These are phyloP conservation scores for Pachyuromys duprasi DNA, from an alignment of 2,797 vertebrate genomes.

Conservation along the genomic window DNA sequence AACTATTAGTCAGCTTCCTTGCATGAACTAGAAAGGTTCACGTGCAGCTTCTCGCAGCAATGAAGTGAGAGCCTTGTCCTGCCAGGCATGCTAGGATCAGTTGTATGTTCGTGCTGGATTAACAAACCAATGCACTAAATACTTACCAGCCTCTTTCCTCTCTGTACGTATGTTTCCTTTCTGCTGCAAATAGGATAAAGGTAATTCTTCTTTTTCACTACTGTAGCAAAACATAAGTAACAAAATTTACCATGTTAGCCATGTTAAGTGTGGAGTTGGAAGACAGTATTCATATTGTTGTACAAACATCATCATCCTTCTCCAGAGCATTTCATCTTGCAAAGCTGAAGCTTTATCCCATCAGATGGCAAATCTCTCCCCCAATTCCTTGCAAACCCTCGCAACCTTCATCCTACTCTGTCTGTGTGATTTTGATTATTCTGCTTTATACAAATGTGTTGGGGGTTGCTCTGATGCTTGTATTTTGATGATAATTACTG, in stretches of 20 bases:
- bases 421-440: slow-evolving; percentile 7
- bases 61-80: slow-evolving; percentile 1
- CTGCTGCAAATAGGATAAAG: not conserved
- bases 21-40: slow-evolving; percentile 23
- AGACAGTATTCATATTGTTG: not conserved
- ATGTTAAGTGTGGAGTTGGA: not conserved
- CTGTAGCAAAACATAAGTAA: not conserved
- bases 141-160: slow-evolving; percentile 26
- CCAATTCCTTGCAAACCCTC: not conserved
- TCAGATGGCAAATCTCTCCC: not conserved
- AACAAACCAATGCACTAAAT: not conserved
- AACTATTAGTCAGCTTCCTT: slow-evolving; percentile 5
- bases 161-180: slow-evolving; percentile 9
- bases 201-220: not conserved
- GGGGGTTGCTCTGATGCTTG: no score
- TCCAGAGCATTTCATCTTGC: not conserved
- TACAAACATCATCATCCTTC: not conserved
- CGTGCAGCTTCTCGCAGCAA: not conserved
- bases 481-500: no score
- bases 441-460: not conserved
- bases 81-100: not conserved
- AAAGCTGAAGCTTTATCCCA: not conserved
- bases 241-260: not conserved
- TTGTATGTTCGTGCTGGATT: not conserved
- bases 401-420: not conserved